Conservation (phyloP, 2,888 invertebrate species). For the Disparrhopalites patrizii region DNA sequence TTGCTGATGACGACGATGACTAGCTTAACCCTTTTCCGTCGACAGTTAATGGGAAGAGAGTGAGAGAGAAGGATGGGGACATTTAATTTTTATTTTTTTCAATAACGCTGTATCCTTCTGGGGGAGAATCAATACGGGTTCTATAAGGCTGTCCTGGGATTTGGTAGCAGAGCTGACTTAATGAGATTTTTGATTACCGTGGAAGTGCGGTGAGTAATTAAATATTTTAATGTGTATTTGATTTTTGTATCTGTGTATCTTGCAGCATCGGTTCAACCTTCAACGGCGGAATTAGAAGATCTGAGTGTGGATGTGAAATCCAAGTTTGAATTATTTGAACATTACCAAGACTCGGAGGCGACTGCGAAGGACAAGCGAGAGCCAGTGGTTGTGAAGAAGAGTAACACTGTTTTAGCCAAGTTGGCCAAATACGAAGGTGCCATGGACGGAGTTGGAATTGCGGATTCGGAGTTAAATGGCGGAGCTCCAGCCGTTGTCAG, state of each 20-base stretch:
- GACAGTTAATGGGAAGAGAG: too few species aligned
- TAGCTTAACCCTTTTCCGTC: too few species aligned
- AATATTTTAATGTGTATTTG: too few species aligned
- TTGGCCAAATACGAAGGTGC: conserved; percentile 64
- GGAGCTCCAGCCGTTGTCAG: conserved; percentile 53
- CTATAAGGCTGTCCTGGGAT: background rate
- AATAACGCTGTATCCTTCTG: too few species aligned
- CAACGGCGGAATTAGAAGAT: conserved; percentile 78
- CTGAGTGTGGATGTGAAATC: conserved; percentile 77
- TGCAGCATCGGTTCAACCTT: conserved; percentile 50
- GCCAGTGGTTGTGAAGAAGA: conserved; percentile 49
- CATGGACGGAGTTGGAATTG: conserved; percentile 61
- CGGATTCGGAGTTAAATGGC: conserved; percentile 70
- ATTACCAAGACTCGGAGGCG: conserved; percentile 52
- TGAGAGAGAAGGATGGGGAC: too few species aligned
- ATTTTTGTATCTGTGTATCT: conserved; percentile 5
- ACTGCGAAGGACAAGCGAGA: conserved; percentile 57
- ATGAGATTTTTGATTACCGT: background rate
- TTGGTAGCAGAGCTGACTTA: background rate
- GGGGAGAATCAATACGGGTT: too few species aligned
- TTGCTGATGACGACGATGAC: too few species aligned
- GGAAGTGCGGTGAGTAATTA: too few species aligned
- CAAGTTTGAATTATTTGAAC: conserved; percentile 79
- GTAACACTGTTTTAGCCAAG: conserved; percentile 68
- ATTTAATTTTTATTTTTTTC: too few species aligned